Evolutionary conservation across 1,140 invertebrate species (phyloP), one percentile per base, ranked within the genome.

Genomic region (Drosophila gunungcola): DNA sequence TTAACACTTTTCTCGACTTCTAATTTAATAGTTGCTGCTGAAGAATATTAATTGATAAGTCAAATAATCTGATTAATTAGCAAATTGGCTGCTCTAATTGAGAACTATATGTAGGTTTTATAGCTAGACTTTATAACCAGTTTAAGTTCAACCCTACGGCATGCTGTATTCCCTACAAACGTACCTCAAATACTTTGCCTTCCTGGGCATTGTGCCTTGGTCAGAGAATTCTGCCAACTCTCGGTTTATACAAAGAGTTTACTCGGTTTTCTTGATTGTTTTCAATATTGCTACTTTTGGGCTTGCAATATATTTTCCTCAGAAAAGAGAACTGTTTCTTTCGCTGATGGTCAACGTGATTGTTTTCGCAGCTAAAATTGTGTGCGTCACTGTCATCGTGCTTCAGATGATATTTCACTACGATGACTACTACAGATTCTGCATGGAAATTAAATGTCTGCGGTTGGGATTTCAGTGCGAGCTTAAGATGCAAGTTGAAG

Each of bases 161-260:
- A 88, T 88, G 83, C 48, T 89, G 10, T 73, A 80, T 52, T 39
- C 41, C 21, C 27, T 80, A 43, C 76, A 83, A n/a, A 27, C 64
- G n/a, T 73, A 69, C 39, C 60, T 88, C 0, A 89, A 78, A 29
- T 88, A 64, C 61, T 88, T 88, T n/a, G 76, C 80, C 4, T 3
- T 88, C 0, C 3, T 88, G 39, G 84, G 84, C 9, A 43, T 88
- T 4, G 84, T 88, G 1, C 84, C 84, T 6, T 88, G 64, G 56
- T 13, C 53, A 2, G 64, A 78, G n/a, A 53, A 61, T 5, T 16
- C 45, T 38, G 10, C 42, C 2, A 7, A 13, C 0, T 27, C 9
- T 4, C 80, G 74, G 52, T 9, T 13, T 4, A 6, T 72, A 0
- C 84, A 89, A 39, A 69, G 53, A 48, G 34, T 60, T 1, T 84